Conservation (phyloP, 2,113 vertebrate genomes). For the Pristiophorus japonicus region DNA sequence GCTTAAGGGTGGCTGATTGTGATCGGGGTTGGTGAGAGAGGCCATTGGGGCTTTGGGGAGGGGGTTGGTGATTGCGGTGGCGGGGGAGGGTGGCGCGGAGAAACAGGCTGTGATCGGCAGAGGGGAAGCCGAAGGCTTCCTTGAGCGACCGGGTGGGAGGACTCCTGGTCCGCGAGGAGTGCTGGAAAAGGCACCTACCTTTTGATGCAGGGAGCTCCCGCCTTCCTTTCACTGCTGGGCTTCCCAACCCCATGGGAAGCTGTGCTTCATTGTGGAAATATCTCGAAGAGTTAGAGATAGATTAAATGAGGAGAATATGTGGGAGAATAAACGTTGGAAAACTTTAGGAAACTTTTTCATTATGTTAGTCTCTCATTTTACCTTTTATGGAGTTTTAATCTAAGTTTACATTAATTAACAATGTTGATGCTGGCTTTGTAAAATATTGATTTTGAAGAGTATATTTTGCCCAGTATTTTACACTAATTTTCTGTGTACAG, state of each 20-base stretch:
- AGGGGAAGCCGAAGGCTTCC: neutral
- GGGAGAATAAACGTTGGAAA: neutral
- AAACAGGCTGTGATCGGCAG: neutral
- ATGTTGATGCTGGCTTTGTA: neutral
- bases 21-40: neutral
- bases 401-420: neutral
- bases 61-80: neutral
- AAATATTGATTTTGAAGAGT: neutral
- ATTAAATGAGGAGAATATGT: neutral
- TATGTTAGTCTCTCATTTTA: neutral
- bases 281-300: neutral
- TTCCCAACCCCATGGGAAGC: no score
- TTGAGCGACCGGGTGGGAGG: neutral
- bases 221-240: neutral
- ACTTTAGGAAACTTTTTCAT: neutral
- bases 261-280: neutral
- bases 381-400: neutral
- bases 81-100: no score
- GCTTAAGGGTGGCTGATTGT: neutral
- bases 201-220: neutral
- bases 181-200: neutral
- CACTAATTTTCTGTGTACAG: neutral
- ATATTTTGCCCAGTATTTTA: neutral
- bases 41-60: neutral
- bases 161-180: neutral